Base-by-base conservation (phyloP, 2,113 vertebrate species). In the Phocoena sinus region DNA sequence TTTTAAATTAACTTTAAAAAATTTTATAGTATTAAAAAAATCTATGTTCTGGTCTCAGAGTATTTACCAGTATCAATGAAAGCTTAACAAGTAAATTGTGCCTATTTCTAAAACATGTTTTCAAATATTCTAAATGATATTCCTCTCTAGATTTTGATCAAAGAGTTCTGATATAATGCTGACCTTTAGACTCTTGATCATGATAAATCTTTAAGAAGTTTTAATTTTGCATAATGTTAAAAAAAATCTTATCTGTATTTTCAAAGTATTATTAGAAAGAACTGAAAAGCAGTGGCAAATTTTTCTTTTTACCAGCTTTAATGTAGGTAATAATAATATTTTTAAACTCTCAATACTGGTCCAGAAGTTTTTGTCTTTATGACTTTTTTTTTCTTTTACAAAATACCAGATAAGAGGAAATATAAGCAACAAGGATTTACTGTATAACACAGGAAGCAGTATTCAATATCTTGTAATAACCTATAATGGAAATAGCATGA, bases 1-100 rank as follows among this genome's bases (percentile, higher is more conserved):
- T 95, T 87, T 98, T 98, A 96, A 8, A 95, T 95, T 81, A 89
- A 96, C 0, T 77, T 89, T 87, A 31, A 47, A 58, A 95, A 88
- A 91, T 60, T 83, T 60, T 33, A 41, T n/a, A n/a, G 74, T 93
- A 36, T 81, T 70, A 80, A 95, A 80, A 91, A 96, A 77, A 73
- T 82, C 70, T 86, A 91, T 96, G 88, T 58, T 36, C 73, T 74
- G 53, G 25, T 23, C 92, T 97, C 31, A 83, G 94, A 97, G 85
- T 79, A 74, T 93, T 90, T 96, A 33, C 76, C 18, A 62, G 63
- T 82, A 79, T 21, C 47, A n/a, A 9, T 95, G 88, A 94, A 90
- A 96, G 21, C 33, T 74, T 91, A 85, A 38, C n/a, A 94, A 83
- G 53, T 89, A 97, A 91, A 91, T 84, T 90, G 6, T 18, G 26